These are phyloP conservation scores for Sciurus niger DNA, from an alignment of 2,113 vertebrate species.

Conservation along the genomic window DNA sequence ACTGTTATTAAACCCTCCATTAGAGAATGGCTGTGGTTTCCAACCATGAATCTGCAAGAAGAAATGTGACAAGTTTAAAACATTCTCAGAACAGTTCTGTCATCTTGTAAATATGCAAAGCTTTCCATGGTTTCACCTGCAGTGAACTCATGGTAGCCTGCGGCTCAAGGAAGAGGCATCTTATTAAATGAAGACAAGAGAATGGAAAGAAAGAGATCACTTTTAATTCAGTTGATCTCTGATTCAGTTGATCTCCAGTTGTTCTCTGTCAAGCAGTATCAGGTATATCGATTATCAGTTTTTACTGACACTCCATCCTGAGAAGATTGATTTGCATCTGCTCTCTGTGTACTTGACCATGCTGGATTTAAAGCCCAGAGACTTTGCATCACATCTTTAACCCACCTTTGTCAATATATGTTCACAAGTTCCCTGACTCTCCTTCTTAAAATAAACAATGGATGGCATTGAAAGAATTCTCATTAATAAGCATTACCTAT, in stretches of 20 bases:
- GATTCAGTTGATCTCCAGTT: background rate
- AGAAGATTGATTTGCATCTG: background rate
- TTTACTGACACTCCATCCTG: background rate
- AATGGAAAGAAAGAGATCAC: background rate
- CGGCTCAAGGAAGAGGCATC: background rate
- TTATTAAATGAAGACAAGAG: slow-evolving; percentile 16
- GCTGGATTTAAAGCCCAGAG: background rate
- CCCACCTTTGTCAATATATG: background rate
- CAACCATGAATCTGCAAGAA: background rate
- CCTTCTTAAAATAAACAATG: background rate
- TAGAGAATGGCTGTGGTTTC: background rate
- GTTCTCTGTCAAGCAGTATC: background rate
- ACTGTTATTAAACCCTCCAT: background rate
- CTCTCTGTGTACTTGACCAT: background rate
- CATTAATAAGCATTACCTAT: background rate
- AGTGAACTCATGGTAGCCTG: background rate
- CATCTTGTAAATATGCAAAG: background rate
- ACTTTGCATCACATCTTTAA: background rate
- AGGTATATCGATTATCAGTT: background rate
- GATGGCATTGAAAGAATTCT: background rate
- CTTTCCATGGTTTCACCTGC: background rate
- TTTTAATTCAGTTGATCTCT: background rate
- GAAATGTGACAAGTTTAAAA: background rate
- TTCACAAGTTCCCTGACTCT: background rate
- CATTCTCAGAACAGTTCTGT: background rate